These are phyloP conservation scores for Galerucella pusilla DNA, from an alignment of 2,888 invertebrate genomes.

Conservation along the genomic window DNA sequence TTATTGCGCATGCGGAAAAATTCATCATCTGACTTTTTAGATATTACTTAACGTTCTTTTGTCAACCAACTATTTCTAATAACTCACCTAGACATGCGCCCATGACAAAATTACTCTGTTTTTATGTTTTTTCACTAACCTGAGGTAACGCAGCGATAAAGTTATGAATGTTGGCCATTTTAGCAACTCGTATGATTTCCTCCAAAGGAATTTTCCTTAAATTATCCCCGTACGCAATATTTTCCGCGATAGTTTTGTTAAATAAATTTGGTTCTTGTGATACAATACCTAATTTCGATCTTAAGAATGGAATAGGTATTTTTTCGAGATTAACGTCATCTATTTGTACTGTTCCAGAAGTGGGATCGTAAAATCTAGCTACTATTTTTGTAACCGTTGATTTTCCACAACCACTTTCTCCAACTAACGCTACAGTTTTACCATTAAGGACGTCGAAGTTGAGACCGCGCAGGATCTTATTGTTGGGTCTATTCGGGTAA, in stretches of 20 bases:
- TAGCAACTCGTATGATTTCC: conserved; percentile 82
- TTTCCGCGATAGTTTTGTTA: conserved; percentile 87
- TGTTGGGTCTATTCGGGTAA: conserved; percentile 81
- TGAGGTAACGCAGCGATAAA: conserved; percentile 82
- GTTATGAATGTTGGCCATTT: conserved; percentile 87
- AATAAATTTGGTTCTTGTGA: conserved; percentile 94
- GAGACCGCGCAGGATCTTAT: conserved; percentile 76
- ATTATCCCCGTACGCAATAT: conserved; percentile 93
- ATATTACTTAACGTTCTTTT: too few species aligned
- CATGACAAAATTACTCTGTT: background rate
- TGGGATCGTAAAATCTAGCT: conserved; percentile 86
- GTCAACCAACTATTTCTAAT: too few species aligned
- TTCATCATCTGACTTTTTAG: too few species aligned
- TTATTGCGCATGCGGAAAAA: too few species aligned
- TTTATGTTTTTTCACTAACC: conserved; percentile 65
- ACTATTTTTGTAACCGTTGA: conserved; percentile 87
- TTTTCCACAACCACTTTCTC: conserved; percentile 88
- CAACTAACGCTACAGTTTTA: conserved; percentile 82
- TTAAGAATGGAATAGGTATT: conserved; percentile 61
- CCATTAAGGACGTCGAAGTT: conserved; percentile 73
- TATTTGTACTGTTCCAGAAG: conserved; percentile 69
- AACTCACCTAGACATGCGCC: too few species aligned
- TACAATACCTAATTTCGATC: conserved; percentile 87
- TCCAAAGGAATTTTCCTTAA: conserved; percentile 71
- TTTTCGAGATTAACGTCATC: conserved; percentile 55